Base-by-base conservation (phyloP, 2,888 invertebrate species). In the Drosophila melanosoma region DNA sequence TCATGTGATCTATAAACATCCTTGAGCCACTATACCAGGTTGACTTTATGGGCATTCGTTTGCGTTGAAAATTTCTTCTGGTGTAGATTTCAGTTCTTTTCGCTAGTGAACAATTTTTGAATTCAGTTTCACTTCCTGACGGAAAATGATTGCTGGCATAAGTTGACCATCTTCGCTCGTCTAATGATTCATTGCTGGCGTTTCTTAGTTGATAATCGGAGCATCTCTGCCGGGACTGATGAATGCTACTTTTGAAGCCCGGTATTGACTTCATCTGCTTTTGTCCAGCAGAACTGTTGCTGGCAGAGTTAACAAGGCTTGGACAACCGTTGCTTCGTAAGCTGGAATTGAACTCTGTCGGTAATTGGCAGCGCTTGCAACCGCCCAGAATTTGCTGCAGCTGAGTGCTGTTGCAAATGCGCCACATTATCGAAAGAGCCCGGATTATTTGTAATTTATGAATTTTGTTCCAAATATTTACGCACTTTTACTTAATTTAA, bases 381-480 rank as follows among this genome's bases (percentile, higher is more conserved):
- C 66, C 58, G 20, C 42, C 40, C 1, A 73, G 29, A 15, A 73
- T 35, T 40, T 59, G 66, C 4, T 73, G 63, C 8, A 74, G 48
- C 32, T 73, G 74, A 36, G 48, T n/a, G 36, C 45, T 42, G 17
- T 61, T 57, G 53, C 74, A 73, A 17, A 73, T 38, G 26, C 74
- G 74, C 67, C 53, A 74, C 74, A 74, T 74, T 67, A 11, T 60
- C 57, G 29, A 10, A 42, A 53, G n/a, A 35, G 45, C 17, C 26
- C 32, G 29, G 48, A 63, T 29, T 35, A 33, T 45, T 45, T 23
- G 7, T 26, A 52, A 53, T 15, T 45, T 2, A 12, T 45, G 2
- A 74, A 72, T 72, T 72, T 72, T 63, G 71, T 48, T 36, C 42
- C 7, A 40, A 71, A 72, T 42, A 40, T 54, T 72, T 53, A 49